Evolutionary conservation across 1,140 invertebrate species (phyloP).

Genomic region (Drosophila punjabiensis): DNA sequence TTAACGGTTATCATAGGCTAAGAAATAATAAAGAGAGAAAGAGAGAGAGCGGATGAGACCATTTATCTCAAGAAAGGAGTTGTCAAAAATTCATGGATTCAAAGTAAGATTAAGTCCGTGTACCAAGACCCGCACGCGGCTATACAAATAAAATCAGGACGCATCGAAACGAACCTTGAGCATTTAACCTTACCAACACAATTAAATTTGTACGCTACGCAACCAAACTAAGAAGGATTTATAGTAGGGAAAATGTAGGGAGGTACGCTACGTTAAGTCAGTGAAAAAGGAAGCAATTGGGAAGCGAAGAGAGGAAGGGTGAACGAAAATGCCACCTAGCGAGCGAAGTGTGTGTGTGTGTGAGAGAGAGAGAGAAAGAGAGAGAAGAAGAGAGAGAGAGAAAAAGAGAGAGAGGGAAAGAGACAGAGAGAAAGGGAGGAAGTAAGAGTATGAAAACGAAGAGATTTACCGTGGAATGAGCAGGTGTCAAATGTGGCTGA

Average conservation of each 20-base stretch:
- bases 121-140: slow-evolving; percentile 38
- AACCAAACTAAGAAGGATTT: slow-evolving; percentile 66
- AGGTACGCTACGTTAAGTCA: slow-evolving; percentile 43
- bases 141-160: slow-evolving; percentile 71
- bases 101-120: slow-evolving; percentile 50
- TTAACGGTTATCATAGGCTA: slow-evolving; percentile 50
- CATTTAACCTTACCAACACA: slow-evolving; percentile 72
- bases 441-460: slow-evolving; percentile 1
- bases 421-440: neutral
- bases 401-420: neutral
- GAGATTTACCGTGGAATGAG: slow-evolving; percentile 55
- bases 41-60: slow-evolving; percentile 6
- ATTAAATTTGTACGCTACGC: slow-evolving; percentile 41
- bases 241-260: slow-evolving; percentile 50
- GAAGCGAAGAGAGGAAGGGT: slow-evolving; percentile 9
- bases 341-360: slow-evolving; percentile 12
- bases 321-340: slow-evolving; percentile 20
- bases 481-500: slow-evolving; percentile 48
- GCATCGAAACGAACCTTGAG: slow-evolving; percentile 77
- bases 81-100: slow-evolving; percentile 43
- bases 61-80: slow-evolving; percentile 5
- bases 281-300: slow-evolving; percentile 56
- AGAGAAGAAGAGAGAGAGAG: neutral
- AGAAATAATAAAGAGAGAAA: slow-evolving; percentile 19
- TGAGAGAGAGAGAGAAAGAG: neutral